Conservation (phyloP, 2,113 vertebrate genomes). For the Benitochromis conjunctus region DNA sequence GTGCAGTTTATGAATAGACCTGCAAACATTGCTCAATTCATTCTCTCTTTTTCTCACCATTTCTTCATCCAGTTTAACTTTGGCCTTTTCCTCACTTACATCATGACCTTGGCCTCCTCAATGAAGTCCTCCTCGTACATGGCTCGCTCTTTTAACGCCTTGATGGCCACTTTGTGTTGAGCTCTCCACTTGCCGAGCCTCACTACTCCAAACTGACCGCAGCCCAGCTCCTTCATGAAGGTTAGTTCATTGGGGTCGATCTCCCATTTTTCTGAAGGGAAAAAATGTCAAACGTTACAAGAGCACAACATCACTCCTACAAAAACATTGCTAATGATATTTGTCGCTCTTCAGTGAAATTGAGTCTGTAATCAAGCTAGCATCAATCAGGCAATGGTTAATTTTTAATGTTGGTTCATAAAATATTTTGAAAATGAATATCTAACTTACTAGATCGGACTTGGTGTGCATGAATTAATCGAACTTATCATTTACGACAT, state of each 20-base stretch:
- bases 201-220: slow-evolving; percentile 88
- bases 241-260: slow-evolving; percentile 90
- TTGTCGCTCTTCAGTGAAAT: not conserved
- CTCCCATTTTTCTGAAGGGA: slow-evolving; percentile 58
- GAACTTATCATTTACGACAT: too few relatives aligned
- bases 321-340: not conserved
- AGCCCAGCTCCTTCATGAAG: slow-evolving; percentile 91
- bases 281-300: not conserved
- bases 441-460: too few relatives aligned
- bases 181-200: slow-evolving; percentile 90
- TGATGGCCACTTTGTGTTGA: slow-evolving; percentile 91
- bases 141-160: slow-evolving; percentile 87
- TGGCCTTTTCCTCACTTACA: slow-evolving; percentile 72
- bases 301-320: not conserved
- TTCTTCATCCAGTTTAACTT: not conserved
- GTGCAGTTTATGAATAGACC: not conserved
- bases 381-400: not conserved
- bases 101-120: slow-evolving; percentile 97
- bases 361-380: not conserved
- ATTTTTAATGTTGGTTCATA: not conserved
- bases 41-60: not conserved
- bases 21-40: not conserved
- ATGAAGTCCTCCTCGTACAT: slow-evolving; percentile 97
- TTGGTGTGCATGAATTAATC: too few relatives aligned
- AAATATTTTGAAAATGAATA: not conserved